Percentiles rank a stretch among this genome's conserved stretches.
Evolutionary conservation across 2,888 invertebrate genomes (phyloP).

Genomic region (Aphodius granarius): DNA sequence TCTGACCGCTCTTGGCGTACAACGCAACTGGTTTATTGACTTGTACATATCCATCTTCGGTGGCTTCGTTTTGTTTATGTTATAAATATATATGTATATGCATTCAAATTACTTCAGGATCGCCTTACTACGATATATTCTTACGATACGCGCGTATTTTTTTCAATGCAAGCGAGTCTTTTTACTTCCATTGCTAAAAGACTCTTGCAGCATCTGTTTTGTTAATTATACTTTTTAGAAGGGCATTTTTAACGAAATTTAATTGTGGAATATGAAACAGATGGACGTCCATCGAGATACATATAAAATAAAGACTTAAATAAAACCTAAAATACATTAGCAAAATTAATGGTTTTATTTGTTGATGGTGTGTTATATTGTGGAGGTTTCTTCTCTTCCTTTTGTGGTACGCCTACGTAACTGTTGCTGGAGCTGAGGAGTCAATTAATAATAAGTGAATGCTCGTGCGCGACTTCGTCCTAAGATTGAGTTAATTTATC

Average conservation of each 20-base stretch:
- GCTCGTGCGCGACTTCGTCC: not conserved
- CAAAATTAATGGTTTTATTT: not conserved
- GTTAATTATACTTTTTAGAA: not conserved
- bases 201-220: not conserved
- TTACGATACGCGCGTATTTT: not conserved
- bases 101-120: not conserved
- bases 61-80: not conserved
- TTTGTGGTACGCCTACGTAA: not conserved
- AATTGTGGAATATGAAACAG: not conserved
- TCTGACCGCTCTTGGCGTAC: not conserved
- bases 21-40: conserved; percentile 5
- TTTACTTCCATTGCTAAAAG: not conserved
- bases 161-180: not conserved
- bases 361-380: no score
- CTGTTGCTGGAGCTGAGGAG: not conserved
- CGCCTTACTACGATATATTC: not conserved
- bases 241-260: not conserved
- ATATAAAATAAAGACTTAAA: no score
- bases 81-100: not conserved
- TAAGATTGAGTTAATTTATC: not conserved
- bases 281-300: not conserved
- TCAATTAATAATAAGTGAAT: not conserved
- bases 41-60: not conserved
- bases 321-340: no score
- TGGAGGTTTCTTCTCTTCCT: not conserved